Base-by-base conservation (phyloP, 1,140 invertebrate species). In the Apocrypta bakeri region DNA sequence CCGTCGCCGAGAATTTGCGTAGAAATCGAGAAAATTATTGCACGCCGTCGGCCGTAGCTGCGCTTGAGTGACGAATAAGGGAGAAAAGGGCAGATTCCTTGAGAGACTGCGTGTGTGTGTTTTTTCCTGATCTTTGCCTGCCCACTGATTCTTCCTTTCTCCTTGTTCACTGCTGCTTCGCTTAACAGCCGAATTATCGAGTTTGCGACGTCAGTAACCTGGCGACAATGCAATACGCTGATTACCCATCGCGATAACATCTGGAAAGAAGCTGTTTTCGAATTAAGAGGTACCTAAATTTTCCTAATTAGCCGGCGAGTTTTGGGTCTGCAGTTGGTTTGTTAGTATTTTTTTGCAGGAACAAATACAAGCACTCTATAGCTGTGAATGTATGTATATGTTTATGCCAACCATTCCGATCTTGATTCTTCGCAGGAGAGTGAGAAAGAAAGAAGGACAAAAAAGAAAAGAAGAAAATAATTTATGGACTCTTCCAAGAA, bases 401-500 rank as follows among this genome's bases (percentile, higher is more conserved):
- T 66, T 0, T 29, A 0, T 25, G 24, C 31, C 77, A 56, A 29
- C 61, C 27, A 63, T 69, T 17, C 76, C 77, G 68, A 82, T 82
- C 84, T 64, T 40, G 63, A 75, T 78, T 81, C 78, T 17, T 25
- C 77, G 77, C 25, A 27, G 76, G 27, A 74, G 72, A 1, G 40
- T 11, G 80, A 77, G 75, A 77, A 75, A 87, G 84, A 82, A 88
- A 87, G n/a, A n/a, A n/a, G n/a, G n/a, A n/a, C n/a, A n/a, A n/a
- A n/a, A n/a, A n/a, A n/a, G n/a, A n/a, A n/a, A n/a, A n/a, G n/a
- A n/a, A n/a, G 82, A 82, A 85, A 85, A 81, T 85, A 87, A 88
- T 88, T 88, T 88, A 88, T 86, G 83, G 85, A 83, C 82, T 56
- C 77, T 88, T 88, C 88, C 61, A 76, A 75, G 88, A 87, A 88